phyloP scores from a whole-genome alignment of 2,888 invertebrate genomes.

The Drosophila histrio region DNA sequence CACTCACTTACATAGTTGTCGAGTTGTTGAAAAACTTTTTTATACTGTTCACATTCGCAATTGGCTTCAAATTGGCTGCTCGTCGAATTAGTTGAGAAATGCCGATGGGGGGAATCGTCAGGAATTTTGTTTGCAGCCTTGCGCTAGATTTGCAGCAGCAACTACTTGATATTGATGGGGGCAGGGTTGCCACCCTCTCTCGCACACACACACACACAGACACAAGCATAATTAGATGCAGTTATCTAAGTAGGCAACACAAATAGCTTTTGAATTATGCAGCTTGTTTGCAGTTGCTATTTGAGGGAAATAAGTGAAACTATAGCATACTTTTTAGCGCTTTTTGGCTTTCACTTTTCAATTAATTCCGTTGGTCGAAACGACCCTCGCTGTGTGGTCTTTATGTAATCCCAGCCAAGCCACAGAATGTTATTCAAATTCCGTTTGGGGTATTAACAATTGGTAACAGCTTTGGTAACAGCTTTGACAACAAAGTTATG shows the following conservation, averaged over 20 bases:
- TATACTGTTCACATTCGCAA: slow-evolving; percentile 59
- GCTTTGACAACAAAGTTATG: neutral
- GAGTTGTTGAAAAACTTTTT: slow-evolving; percentile 69
- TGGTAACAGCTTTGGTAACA: slow-evolving; percentile 8
- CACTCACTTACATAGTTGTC: slow-evolving; percentile 73
- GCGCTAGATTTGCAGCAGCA: slow-evolving; percentile 52
- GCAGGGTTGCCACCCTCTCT: slow-evolving; percentile 9
- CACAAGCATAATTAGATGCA: slow-evolving; percentile 57
- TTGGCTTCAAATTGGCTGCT: slow-evolving; percentile 77
- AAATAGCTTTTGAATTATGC: slow-evolving; percentile 51
- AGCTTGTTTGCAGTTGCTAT: slow-evolving; percentile 10
- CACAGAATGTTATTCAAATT: slow-evolving; percentile 13
- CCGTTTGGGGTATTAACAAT: neutral
- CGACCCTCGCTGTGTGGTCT: slow-evolving; percentile 20
- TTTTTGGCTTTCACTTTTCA: slow-evolving; percentile 70
- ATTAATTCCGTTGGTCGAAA: slow-evolving; percentile 61
- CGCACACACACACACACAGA: neutral
- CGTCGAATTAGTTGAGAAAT: slow-evolving; percentile 62
- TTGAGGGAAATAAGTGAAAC: slow-evolving; percentile 47
- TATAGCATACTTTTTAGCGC: slow-evolving; percentile 48
- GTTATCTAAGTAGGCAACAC: slow-evolving; percentile 52
- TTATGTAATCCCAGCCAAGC: slow-evolving; percentile 42
- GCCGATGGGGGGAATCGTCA: neutral
- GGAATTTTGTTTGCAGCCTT: slow-evolving; percentile 32
- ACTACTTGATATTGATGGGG: slow-evolving; percentile 45